These are phyloP conservation scores for Grallaria varia DNA, from an alignment of 2,113 vertebrate species.

Conservation along the genomic window DNA sequence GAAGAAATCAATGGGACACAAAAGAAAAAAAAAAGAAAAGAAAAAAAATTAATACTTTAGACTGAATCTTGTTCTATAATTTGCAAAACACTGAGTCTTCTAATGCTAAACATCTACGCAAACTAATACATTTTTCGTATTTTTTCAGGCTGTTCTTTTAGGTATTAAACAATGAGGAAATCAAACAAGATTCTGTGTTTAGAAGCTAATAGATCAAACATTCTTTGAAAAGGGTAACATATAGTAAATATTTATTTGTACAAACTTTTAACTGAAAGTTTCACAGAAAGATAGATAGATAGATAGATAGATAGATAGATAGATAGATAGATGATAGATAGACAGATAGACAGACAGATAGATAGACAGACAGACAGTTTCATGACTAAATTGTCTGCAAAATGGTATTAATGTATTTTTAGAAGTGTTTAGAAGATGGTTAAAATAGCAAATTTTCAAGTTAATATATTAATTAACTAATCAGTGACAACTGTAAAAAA, in stretches of 20 bases:
- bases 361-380: neutral
- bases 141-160: conserved; percentile 36
- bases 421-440: neutral
- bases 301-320: too few relatives aligned
- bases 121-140: neutral
- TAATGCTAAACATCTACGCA: conserved; percentile 18
- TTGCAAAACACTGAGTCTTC: neutral
- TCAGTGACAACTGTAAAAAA: neutral
- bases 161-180: neutral
- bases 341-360: neutral
- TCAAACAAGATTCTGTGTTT: conserved; percentile 26
- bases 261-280: conserved; percentile 2
- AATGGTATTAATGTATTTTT: neutral
- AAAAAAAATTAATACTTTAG: neutral
- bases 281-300: neutral
- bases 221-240: conserved; percentile 45
- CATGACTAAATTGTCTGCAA: neutral
- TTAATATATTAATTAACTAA: neutral
- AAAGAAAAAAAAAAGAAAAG: neutral
- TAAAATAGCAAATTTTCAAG: neutral
- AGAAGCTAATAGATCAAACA: conserved; percentile 52
- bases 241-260: conserved; percentile 30
- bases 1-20: fast-evolving
- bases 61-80: neutral
- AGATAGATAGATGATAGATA: too few relatives aligned